These are phyloP conservation scores for Recurvirostra avosetta DNA, from an alignment of 2,113 vertebrate genomes.

Conservation along the genomic window DNA sequence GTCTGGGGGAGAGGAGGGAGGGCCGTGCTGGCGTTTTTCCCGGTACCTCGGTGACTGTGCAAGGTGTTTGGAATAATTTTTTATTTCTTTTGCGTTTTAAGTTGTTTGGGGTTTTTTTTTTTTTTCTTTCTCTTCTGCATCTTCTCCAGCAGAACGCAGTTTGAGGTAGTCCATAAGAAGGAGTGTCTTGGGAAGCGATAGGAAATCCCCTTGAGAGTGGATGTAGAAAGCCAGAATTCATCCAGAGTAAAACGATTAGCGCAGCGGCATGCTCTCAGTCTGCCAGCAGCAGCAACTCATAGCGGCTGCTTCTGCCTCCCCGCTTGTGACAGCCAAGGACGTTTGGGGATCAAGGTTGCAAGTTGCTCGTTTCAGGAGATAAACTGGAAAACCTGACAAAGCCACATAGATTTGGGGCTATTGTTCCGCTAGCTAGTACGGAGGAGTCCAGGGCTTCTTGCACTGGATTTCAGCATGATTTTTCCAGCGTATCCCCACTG, in stretches of 20 bases:
- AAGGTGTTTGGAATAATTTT: not conserved
- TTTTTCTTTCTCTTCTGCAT: not conserved
- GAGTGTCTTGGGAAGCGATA: not conserved
- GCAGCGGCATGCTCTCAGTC: accelerated
- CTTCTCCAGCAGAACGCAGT: not conserved
- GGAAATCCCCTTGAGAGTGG: not conserved
- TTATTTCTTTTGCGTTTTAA: not conserved
- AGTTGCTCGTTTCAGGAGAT: not conserved
- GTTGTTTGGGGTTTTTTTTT: not conserved
- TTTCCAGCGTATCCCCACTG: accelerated
- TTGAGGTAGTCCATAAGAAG: not conserved
- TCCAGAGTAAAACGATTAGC: not conserved
- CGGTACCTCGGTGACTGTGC: not conserved
- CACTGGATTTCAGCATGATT: not conserved
- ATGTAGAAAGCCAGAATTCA: not conserved
- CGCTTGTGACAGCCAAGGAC: not conserved
- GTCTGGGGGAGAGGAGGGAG: not conserved
- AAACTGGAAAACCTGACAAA: not conserved
- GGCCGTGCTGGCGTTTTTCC: not conserved
- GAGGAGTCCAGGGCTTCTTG: not conserved
- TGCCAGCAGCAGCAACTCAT: not conserved
- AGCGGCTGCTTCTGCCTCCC: not conserved
- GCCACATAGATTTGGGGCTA: accelerated
- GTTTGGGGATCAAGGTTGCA: accelerated
- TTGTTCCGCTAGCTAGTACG: accelerated